Evolutionary conservation across 2,888 invertebrate genomes (phyloP), one percentile per base, ranked within the genome.

Genomic region (Falcaria lacertinaria): DNA sequence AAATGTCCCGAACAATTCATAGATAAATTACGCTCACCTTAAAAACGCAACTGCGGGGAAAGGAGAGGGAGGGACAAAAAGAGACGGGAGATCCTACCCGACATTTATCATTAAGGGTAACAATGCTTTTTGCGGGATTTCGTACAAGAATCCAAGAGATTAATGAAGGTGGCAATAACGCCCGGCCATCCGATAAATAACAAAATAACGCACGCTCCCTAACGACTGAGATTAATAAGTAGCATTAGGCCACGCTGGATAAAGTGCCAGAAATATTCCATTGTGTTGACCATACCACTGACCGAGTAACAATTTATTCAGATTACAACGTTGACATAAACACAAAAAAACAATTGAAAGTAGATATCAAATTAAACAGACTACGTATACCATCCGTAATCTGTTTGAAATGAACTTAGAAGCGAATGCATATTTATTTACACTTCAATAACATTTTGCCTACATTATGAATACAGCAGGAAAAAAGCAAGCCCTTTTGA

Each of bases 101-200:
- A 73, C 80, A 83, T 86, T 84, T 82, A 83, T 85, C 84, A 85
- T 83, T 81, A 76, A 72, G 74, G 72, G 75, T 74, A 81, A 80
- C 82, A 84, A 86, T 80, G 80, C 78, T 84, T 84, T 85, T 83
- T 83, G 80, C 70, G 72, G 76, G 81, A 83, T 84, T 83, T 80
- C 76, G 82, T 80, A 80, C 71, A 83, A 80, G 83, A 83, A 81
- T 82, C 83, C 75, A 64, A 65, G 76, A 84, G 84, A 86, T 85
- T 82, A 85, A 85, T 85, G 83, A 76, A 79, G 73, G 80, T 78
- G 80, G 84, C 75, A 81, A 85, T 84, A 85, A 80, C 74, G 77
- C 55, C 66, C 69, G 72, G 70, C 79, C 78, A 72, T 69, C 76
- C 75, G 80, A 85, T 84, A 85, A 82, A 85, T 85, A 85, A 84